These are phyloP conservation scores for Erinaceus europaeus DNA, from an alignment of 2,113 vertebrate genomes.

Conservation along the genomic window DNA sequence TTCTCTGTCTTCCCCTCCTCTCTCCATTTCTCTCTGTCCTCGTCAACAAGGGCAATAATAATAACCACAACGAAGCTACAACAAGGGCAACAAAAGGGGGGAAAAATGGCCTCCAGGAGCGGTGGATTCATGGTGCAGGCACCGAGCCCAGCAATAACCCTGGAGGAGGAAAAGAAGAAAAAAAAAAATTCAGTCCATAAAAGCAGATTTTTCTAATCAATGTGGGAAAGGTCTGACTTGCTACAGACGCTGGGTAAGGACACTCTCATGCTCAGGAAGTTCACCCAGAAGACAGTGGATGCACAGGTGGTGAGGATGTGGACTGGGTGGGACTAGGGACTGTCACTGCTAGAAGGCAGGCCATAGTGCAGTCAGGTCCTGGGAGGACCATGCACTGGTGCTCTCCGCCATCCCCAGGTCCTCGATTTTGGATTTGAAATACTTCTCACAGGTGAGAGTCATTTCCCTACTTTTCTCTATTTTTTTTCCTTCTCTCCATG, in stretches of 20 bases:
- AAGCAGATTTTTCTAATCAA: not conserved
- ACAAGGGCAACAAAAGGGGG: too few species aligned
- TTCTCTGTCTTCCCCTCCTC: too few species aligned
- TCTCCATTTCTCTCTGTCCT: too few species aligned
- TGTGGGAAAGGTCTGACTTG: not conserved
- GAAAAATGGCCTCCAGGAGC: too few species aligned
- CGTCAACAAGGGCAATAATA: too few species aligned
- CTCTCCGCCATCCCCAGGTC: not conserved
- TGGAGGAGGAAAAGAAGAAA: not conserved
- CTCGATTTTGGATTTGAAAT: not conserved
- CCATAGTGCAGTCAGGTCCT: rapidly evolving
- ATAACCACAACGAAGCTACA: too few species aligned
- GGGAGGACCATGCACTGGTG: not conserved
- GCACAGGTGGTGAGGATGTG: not conserved
- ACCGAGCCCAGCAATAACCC: too few species aligned
- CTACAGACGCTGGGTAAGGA: not conserved
- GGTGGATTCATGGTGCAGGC: too few species aligned
- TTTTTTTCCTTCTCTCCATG: not conserved
- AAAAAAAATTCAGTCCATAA: not conserved
- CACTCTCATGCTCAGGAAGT: not conserved
- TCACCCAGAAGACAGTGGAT: rapidly evolving
- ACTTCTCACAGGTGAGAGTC: not conserved
- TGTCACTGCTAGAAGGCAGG: not conserved
- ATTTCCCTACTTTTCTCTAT: not conserved
- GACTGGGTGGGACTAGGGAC: too few species aligned